Evolutionary conservation across 1,140 invertebrate species (phyloP), one percentile per base, ranked within the genome.

Genomic region (Colletes gigas): DNA sequence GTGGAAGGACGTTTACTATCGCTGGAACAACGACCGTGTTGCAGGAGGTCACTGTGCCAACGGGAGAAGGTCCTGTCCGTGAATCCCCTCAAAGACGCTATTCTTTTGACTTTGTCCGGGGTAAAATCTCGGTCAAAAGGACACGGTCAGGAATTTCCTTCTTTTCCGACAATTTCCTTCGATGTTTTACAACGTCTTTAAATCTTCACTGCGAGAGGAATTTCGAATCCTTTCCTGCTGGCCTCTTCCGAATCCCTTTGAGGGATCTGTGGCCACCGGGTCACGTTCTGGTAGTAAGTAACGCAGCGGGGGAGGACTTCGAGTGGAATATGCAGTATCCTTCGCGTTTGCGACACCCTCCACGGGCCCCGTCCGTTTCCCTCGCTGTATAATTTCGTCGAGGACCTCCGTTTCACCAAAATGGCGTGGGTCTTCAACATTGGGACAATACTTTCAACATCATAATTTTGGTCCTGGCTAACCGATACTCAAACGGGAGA

Each of bases 41-140:
- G 8, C n/a, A 55, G 47, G 14, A n/a, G 76, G 76, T 78, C 69
- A 78, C 68, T 47, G 69, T 78, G 76, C 50, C 76, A 65, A 50
- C 12, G n/a, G 17, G 10, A 44, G 12, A 78, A 19, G 21, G 4
- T 44, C n/a, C 12, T 78, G 59, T 55, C 59, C 8, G 50, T 68
- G 39, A 21, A 17, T 44, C 19, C 44, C n/a, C 30, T 59, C 69
- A 54, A 39, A 55, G 4, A 63, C 15, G 4, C n/a, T 9, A 14
- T 52, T 6, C 55, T 60, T 84, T 78, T 39, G 57, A 78, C 75
- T 60, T 14, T 41, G 19, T 44, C 41, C 4, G 50, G 39, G 50
- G 59, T 14, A 41, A 72, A 63, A 78, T 72, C 39, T 72, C 68
- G 76, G 76, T 63, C 76, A 54, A 30, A 62, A 17, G 50, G 52